Evolutionary conservation across 2,797 vertebrate genomes (phyloP), one percentile per base, ranked within the genome.

Genomic region (Micropoecilia bifurca): DNA sequence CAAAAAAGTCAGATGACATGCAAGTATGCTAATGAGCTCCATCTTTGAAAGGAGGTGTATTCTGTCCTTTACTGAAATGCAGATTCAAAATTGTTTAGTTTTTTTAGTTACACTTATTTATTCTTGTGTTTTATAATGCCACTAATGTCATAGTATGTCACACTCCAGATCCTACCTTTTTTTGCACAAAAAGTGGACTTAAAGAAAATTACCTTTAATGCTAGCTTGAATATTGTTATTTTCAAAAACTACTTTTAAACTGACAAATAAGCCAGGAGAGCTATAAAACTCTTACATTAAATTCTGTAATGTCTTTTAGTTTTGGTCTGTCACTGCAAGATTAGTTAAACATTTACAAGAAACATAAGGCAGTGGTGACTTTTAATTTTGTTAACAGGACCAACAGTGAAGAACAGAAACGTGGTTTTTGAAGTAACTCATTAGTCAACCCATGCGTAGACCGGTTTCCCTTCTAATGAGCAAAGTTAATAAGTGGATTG

Each of bases 401-500:
- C 30, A 63, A 33, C 59, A 63, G 59, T 61, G 2, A 63, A 63
- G 41, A 71, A 30, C 78, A 73, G 33, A 18, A 71, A 80, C 75
- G 77, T 50, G 48, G 20, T 33, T 43, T 8, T 80, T 39, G 69
- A 68, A 85, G 74, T 76, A 75, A 83, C 84, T 81, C 4, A 41
- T 61, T 41, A 39, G 61, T 63, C 61, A 20, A 80, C 81, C 69
- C 74, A 28, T 1, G 36, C 53, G 41, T 75, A 84, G 68, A 73
- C 75, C 9, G 20, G 75, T 75, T 80, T 53, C 22, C 71, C 39
- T 57, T 74, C 30, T 22, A 66, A 47, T 47, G n/a, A 41, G 43
- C 47, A 18, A 73, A 48, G 53, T 14, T 48, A 48, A 57, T 36
- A 47, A 81, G 74, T 81, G 71, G 63, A 36, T 79, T 90, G 84